Percentiles rank a stretch among this genome's conserved stretches.
These are phyloP conservation scores for Pluvialis apricaria DNA, from an alignment of 2,113 vertebrate genomes.

Conservation along the genomic window DNA sequence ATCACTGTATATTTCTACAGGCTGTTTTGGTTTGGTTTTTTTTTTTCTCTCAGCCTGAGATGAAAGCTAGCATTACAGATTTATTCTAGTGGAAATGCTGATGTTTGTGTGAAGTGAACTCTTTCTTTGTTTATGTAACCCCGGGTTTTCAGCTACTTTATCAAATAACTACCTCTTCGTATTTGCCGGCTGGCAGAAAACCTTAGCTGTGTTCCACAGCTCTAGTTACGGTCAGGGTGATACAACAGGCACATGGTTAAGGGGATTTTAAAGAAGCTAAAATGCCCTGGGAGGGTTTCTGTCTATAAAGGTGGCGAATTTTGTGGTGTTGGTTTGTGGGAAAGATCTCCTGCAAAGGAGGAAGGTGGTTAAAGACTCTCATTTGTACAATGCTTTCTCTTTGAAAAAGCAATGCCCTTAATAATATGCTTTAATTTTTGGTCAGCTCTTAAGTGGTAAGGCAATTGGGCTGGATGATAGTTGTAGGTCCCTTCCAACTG, in stretches of 20 bases:
- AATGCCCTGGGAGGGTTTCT: slow-evolving; percentile 4
- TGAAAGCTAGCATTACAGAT: slow-evolving; percentile 17
- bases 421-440: background rate
- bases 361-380: background rate
- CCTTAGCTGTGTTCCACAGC: slow-evolving; percentile 32
- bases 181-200: slow-evolving; percentile 47
- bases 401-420: background rate
- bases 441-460: background rate
- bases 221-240: slow-evolving; percentile 38
- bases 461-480: background rate
- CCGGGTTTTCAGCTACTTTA: slow-evolving; percentile 51
- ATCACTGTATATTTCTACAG: background rate
- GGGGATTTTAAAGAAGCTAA: slow-evolving; percentile 22
- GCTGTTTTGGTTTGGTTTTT: background rate
- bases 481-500: background rate
- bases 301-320: slow-evolving; percentile 39
- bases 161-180: slow-evolving; percentile 32
- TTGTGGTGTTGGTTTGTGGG: background rate
- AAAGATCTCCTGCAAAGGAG: background rate
- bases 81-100: slow-evolving; percentile 25
- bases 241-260: slow-evolving; percentile 10
- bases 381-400: background rate
- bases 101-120: slow-evolving; percentile 40
- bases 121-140: slow-evolving; percentile 44
- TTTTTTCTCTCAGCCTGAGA: background rate